Evolutionary conservation across 2,888 invertebrate species (phyloP).

Genomic region (Alsophila aescularia): DNA sequence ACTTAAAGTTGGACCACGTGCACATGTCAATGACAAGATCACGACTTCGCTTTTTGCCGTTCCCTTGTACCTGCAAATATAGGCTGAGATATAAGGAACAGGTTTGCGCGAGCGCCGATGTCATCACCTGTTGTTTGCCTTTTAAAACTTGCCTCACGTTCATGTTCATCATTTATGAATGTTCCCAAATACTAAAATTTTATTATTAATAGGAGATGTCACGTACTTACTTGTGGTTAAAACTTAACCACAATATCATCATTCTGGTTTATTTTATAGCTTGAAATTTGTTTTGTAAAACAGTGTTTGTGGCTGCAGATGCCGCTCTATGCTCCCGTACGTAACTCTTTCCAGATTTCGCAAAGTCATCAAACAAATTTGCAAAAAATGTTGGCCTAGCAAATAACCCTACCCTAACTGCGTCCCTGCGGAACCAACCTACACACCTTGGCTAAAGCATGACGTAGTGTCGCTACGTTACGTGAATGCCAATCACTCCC

Average conservation of each 20-base stretch:
- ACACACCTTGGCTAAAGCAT: slow-evolving; percentile 69
- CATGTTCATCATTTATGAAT: background rate
- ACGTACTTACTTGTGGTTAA: background rate
- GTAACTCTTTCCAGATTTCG: no score
- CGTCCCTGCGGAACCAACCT: slow-evolving; percentile 59
- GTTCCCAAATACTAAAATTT: background rate
- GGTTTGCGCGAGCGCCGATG: slow-evolving; percentile 17
- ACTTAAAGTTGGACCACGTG: slow-evolving; percentile 48
- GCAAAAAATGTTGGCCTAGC: background rate
- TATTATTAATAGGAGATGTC: background rate
- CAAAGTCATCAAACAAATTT: no score
- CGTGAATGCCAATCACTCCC: slow-evolving; percentile 57
- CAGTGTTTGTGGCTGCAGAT: no score
- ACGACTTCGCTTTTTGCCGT: slow-evolving; percentile 40
- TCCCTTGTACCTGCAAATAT: slow-evolving; percentile 19
- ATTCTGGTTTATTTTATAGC: background rate
- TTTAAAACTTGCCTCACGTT: slow-evolving; percentile 6
- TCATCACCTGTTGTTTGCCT: slow-evolving; percentile 18
- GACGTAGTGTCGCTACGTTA: slow-evolving; percentile 76
- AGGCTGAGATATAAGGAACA: slow-evolving; percentile 10
- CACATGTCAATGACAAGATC: slow-evolving; percentile 50
- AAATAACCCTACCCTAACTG: slow-evolving; percentile 38
- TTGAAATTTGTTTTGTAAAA: no score
- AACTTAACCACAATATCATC: background rate
- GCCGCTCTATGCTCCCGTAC: no score